A percentile compares a stretch with the other conserved stretches of the same genome.
Conservation (phyloP, 2,797 vertebrate genomes). For the Pachyuromys duprasi region DNA sequence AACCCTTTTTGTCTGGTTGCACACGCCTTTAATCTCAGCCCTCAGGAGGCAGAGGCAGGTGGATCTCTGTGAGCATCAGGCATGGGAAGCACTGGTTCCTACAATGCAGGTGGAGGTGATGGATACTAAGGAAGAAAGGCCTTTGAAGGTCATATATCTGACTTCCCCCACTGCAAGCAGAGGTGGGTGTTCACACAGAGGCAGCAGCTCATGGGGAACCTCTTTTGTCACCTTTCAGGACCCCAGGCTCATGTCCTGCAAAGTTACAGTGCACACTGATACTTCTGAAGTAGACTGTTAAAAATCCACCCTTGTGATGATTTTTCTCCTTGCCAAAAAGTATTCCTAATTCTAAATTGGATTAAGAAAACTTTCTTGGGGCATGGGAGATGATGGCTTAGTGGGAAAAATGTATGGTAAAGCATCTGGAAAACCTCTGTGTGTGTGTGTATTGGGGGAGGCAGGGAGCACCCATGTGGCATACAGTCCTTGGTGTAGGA, state of each 20-base stretch:
- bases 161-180: neutral
- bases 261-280: neutral
- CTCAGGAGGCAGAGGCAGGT: neutral
- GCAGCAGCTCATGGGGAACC: neutral
- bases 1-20: neutral
- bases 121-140: neutral
- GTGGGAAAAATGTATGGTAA: neutral
- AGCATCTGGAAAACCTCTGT: neutral
- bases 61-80: neutral
- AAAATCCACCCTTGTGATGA: neutral
- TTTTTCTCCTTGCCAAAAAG: constrained; percentile 5
- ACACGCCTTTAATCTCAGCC: neutral
- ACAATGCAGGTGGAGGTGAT: neutral
- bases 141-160: neutral
- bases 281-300: neutral
- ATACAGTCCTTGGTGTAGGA: too few relatives aligned
- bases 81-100: neutral
- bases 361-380: constrained; percentile 7
- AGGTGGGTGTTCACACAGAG: neutral
- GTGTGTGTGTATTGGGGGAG: too few relatives aligned
- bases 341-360: neutral
- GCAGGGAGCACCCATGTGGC: too few relatives aligned
- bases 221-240: neutral
- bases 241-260: neutral
- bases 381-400: neutral